Evolutionary conservation across 2,113 vertebrate species (phyloP).

Genomic region (Mesocricetus auratus): DNA sequence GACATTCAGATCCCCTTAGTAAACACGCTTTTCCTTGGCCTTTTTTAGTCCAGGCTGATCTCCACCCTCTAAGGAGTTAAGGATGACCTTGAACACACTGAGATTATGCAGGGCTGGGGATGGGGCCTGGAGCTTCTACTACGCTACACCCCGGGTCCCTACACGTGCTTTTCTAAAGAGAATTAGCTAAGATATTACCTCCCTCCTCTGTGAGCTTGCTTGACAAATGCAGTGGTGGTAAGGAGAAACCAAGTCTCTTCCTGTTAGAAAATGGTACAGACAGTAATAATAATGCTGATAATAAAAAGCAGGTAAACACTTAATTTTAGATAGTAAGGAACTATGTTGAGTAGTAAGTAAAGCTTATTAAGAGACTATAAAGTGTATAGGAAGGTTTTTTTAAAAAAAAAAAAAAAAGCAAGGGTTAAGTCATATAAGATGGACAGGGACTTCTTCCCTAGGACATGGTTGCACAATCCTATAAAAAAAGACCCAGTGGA

Average conservation of each 20-base stretch:
- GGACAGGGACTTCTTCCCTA: not conserved
- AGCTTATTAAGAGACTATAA: no score
- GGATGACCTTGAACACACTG: not conserved
- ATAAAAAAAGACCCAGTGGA: not conserved
- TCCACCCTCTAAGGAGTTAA: not conserved
- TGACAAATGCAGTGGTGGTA: not conserved
- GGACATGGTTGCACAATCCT: not conserved
- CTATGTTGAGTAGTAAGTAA: not conserved
- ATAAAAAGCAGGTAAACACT: not conserved
- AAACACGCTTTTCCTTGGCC: not conserved
- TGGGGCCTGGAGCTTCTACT: not conserved
- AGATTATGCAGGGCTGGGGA: not conserved
- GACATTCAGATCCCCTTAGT: not conserved
- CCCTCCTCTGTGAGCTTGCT: not conserved
- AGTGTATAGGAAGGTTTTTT: not conserved
- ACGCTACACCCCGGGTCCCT: not conserved
- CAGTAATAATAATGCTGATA: not conserved
- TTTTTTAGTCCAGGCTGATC: not conserved
- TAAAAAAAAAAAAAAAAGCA: no score
- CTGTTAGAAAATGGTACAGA: not conserved
- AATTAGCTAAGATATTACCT: not conserved
- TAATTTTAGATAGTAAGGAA: not conserved
- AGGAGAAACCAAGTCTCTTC: not conserved
- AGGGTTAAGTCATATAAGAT: not conserved
- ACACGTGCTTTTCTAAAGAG: not conserved